Evolutionary conservation across 2,113 vertebrate species (phyloP).

Genomic region (Microcebus ravelobensis): DNA sequence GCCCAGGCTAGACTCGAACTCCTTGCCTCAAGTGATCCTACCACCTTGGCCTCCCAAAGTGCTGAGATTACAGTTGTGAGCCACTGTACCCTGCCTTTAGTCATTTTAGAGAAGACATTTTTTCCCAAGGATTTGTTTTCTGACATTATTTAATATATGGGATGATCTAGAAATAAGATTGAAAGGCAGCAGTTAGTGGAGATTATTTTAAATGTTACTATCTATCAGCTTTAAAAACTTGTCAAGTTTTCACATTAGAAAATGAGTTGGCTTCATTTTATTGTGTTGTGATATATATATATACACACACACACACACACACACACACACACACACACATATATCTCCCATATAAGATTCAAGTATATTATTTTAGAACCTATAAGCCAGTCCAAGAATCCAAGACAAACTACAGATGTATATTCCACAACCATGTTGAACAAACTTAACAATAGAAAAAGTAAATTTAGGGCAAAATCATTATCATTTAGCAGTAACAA

Average conservation of each 20-base stretch:
- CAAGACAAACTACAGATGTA: neutral
- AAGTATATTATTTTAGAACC: neutral
- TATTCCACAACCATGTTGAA: neutral
- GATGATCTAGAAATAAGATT: neutral
- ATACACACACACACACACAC: no score
- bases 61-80: no score
- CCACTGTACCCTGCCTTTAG: neutral
- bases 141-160: neutral
- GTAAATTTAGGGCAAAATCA: neutral
- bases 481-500: constrained; percentile 1
- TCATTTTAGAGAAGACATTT: constrained; percentile 52
- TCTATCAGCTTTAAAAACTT: neutral
- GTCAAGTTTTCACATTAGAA: neutral
- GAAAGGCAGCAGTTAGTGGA: neutral
- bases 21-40: no score
- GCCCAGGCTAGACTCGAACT: no score
- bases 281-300: neutral
- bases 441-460: neutral
- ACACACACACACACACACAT: no score
- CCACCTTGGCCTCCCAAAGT: no score
- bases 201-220: constrained; percentile 6
- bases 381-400: neutral
- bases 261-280: neutral
- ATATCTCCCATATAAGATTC: neutral
- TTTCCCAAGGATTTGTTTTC: constrained; percentile 16